These are phyloP conservation scores for Reticulitermes lucifugus DNA, from an alignment of 2,888 invertebrate genomes.

Conservation along the genomic window DNA sequence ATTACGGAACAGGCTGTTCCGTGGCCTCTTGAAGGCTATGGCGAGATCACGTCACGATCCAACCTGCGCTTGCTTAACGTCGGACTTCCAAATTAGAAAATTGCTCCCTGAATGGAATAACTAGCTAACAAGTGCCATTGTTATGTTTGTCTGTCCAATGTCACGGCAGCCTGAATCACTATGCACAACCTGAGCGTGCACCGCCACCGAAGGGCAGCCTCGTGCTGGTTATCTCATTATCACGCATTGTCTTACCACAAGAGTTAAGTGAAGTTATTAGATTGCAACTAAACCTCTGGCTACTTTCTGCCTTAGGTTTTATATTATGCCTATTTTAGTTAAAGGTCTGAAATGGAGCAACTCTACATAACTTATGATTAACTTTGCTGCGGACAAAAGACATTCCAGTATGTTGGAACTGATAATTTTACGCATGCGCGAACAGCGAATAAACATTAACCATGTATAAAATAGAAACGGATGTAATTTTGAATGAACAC, in stretches of 20 bases:
- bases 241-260: too few species aligned
- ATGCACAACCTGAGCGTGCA: not conserved
- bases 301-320: too few species aligned
- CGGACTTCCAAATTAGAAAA: not conserved
- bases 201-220: not conserved
- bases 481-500: not conserved
- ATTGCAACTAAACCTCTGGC: too few species aligned
- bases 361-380: not conserved
- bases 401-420: not conserved
- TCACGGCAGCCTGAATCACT: not conserved
- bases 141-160: not conserved
- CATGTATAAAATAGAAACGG: not conserved
- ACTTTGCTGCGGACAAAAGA: not conserved
- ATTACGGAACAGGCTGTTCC: not conserved
- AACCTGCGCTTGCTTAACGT: not conserved
- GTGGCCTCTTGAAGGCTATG: not conserved
- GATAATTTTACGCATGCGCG: slow-evolving; percentile 4
- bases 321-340: too few species aligned
- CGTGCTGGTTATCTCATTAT: not conserved
- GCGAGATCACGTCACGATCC: not conserved
- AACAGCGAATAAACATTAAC: not conserved
- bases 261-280: too few species aligned
- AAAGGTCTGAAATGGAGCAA: not conserved
- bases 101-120: not conserved
- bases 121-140: not conserved